A percentile compares a stretch with the other conserved stretches of the same genome.
These are phyloP conservation scores for Dryobates pubescens DNA, from an alignment of 2,797 vertebrate genomes.

Conservation along the genomic window DNA sequence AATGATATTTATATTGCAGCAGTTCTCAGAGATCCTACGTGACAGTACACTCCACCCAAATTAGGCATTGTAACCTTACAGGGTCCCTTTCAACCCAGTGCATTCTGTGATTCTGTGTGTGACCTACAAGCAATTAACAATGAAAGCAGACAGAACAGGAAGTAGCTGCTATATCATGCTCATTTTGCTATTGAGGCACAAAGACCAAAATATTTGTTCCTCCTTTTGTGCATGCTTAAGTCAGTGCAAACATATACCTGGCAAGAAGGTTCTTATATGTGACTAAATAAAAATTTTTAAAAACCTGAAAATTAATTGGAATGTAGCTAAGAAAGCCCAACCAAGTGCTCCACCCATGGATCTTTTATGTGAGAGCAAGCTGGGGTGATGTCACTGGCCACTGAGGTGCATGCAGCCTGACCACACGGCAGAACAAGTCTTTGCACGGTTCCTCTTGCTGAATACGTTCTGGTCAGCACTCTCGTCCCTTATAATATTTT, in stretches of 20 bases:
- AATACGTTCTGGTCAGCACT: background rate
- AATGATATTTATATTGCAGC: background rate
- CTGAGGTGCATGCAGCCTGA: background rate
- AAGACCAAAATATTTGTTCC: background rate
- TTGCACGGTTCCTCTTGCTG: background rate
- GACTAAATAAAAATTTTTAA: background rate
- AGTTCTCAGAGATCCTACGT: conserved; percentile 5
- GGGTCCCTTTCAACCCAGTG: no score
- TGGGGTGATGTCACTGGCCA: background rate
- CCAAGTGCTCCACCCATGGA: background rate
- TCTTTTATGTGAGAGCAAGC: background rate
- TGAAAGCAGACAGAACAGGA: background rate
- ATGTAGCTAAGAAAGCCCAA: background rate
- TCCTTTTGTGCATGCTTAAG: background rate
- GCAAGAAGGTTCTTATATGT: background rate
- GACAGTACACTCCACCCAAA: background rate
- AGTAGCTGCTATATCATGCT: background rate
- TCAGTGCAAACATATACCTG: background rate
- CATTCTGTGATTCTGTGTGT: background rate
- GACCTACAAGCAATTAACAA: background rate
- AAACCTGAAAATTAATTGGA: background rate
- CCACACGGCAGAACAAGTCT: background rate
- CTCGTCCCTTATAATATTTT: background rate
- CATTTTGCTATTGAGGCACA: background rate
- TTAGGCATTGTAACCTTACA: background rate